A percentile compares a stretch with the other conserved stretches of the same genome.
phyloP scores from a whole-genome alignment of 2,113 vertebrate species.

The Aythya baeri region DNA sequence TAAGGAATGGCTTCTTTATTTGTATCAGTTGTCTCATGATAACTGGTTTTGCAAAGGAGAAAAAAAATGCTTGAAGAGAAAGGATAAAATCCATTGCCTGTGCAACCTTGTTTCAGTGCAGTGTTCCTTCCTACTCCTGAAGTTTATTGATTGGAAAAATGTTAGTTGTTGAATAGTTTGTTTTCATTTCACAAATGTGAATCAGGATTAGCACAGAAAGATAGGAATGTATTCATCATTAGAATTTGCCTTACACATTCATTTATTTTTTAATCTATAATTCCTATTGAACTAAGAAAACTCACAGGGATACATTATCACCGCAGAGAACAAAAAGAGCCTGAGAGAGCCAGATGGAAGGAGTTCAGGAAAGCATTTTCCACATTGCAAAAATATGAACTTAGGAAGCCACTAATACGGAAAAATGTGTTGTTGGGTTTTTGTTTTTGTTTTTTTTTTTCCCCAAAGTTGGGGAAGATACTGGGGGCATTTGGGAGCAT shows the following conservation, averaged over 20 bases:
- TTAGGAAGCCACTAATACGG: neutral
- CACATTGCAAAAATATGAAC: neutral
- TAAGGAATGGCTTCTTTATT: slow-evolving; percentile 1
- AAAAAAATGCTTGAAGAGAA: slow-evolving; percentile 23
- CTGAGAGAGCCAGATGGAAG: slow-evolving; percentile 28
- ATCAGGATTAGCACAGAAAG: slow-evolving; percentile 42
- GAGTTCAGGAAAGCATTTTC: slow-evolving; percentile 7
- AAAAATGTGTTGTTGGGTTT: neutral
- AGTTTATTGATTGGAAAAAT: slow-evolving; percentile 48
- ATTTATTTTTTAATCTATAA: slow-evolving; percentile 71
- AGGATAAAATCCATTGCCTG: slow-evolving; percentile 25
- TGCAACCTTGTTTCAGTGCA: slow-evolving; percentile 39
- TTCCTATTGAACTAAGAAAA: slow-evolving; percentile 58
- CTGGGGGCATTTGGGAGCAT: neutral
- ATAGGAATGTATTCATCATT: slow-evolving; percentile 52
- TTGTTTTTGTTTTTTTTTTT: neutral
- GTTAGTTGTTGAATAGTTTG: slow-evolving; percentile 57
- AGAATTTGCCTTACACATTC: slow-evolving; percentile 58
- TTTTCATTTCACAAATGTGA: slow-evolving; percentile 59
- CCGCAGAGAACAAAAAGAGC: slow-evolving; percentile 41
- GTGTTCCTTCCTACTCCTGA: slow-evolving; percentile 4
- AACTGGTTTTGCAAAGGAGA: slow-evolving; percentile 46
- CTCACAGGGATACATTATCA: slow-evolving; percentile 32
- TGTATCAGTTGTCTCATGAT: slow-evolving; percentile 15
- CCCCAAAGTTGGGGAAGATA: neutral